Evolutionary conservation across 1,140 invertebrate genomes (phyloP).

Genomic region (Zaprionus tsacasi): DNA sequence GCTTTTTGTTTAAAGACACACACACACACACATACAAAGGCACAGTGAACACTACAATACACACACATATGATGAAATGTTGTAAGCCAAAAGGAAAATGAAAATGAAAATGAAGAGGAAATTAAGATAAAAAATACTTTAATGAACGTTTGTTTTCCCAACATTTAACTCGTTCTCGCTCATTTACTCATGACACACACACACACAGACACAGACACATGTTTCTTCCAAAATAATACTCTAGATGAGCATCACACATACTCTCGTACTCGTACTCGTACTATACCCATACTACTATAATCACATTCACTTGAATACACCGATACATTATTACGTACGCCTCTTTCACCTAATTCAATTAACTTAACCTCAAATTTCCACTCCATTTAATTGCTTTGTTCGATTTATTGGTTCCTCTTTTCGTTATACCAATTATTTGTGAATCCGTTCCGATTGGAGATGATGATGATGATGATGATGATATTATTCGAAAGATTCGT

Average conservation of each 20-base stretch:
- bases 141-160: slow-evolving; percentile 54
- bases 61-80: slow-evolving; percentile 50
- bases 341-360: slow-evolving; percentile 55
- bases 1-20: slow-evolving; percentile 54
- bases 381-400: slow-evolving; percentile 34
- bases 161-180: slow-evolving; percentile 35
- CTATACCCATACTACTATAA: slow-evolving; percentile 27
- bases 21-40: slow-evolving; percentile 1
- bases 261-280: slow-evolving; percentile 19
- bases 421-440: background rate
- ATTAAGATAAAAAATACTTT: slow-evolving; percentile 41
- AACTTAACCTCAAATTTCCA: slow-evolving; percentile 45
- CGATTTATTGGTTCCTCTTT: background rate
- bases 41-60: slow-evolving; percentile 47
- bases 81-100: slow-evolving; percentile 30
- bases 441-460: slow-evolving; percentile 10
- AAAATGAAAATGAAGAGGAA: slow-evolving; percentile 36
- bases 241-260: slow-evolving; percentile 7
- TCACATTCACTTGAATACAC: slow-evolving; percentile 57
- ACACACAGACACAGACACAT: too few relatives aligned
- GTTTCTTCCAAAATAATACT: slow-evolving; percentile 16
- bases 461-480: background rate
- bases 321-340: slow-evolving; percentile 64
- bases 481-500: slow-evolving; percentile 24
- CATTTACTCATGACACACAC: slow-evolving; percentile 9